Conservation (phyloP, 2,888 invertebrate species). For the Hypomecis atomaria region DNA sequence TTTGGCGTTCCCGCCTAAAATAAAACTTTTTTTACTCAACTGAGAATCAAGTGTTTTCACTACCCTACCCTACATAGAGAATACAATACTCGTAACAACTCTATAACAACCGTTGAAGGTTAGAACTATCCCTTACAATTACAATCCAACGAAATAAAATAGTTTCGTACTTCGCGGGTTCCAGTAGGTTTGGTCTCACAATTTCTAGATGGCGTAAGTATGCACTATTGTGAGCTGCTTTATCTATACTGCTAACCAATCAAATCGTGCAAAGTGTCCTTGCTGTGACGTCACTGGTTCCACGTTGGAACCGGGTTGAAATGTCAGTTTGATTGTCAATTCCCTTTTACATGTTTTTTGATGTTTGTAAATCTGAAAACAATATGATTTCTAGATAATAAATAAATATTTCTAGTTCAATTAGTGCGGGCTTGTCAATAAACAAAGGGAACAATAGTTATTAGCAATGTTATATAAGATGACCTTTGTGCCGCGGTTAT, state of each 20-base stretch:
- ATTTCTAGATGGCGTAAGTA: slow-evolving; percentile 62
- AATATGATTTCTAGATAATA: slow-evolving; percentile 28
- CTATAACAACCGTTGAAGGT: too few species aligned
- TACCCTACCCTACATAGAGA: too few species aligned
- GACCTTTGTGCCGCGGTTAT: slow-evolving; percentile 53
- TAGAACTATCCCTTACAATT: too few species aligned
- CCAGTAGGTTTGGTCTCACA: background rate
- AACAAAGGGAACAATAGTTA: slow-evolving; percentile 26
- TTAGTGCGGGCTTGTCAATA: slow-evolving; percentile 32
- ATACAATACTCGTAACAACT: too few species aligned
- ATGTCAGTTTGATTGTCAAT: slow-evolving; percentile 59
- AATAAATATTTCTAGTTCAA: slow-evolving; percentile 35
- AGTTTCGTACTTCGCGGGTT: too few species aligned
- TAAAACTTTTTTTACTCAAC: too few species aligned
- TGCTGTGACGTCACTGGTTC: slow-evolving; percentile 86
- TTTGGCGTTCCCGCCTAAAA: too few species aligned
- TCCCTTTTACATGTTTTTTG: slow-evolving; percentile 52
- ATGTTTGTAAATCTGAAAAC: slow-evolving; percentile 52
- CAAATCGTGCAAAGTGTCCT: slow-evolving; percentile 71
- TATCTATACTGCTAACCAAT: slow-evolving; percentile 68
- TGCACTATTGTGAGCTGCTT: slow-evolving; percentile 50
- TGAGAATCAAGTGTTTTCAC: too few species aligned
- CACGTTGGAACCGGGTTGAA: slow-evolving; percentile 86
- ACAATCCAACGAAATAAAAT: too few species aligned
- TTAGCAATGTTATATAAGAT: slow-evolving; percentile 48